phyloP scores from a whole-genome alignment of 2,888 invertebrate genomes.

The Dyspetes luteomarginatus region DNA sequence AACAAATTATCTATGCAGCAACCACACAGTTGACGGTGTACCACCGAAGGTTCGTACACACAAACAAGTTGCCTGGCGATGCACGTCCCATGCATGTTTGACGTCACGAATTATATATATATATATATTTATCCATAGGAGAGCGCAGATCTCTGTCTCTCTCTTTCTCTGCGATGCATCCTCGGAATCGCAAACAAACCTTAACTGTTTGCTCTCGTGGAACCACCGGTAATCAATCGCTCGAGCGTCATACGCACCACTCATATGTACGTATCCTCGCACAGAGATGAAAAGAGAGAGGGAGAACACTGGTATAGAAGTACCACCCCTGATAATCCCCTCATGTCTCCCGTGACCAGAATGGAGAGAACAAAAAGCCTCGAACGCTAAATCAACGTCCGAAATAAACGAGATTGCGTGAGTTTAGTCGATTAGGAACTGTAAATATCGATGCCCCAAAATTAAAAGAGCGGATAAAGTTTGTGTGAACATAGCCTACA shows the following conservation, averaged over 20 bases:
- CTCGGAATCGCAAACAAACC: conserved; percentile 55
- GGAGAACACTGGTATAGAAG: background rate
- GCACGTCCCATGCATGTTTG: background rate
- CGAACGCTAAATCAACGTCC: conserved; percentile 44
- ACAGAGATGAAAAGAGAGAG: too few species aligned
- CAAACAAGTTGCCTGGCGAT: background rate
- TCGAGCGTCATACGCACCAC: conserved; percentile 12
- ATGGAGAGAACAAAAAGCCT: conserved; percentile 39
- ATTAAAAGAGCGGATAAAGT: background rate
- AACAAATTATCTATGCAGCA: conserved; percentile 35
- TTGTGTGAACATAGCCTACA: too few species aligned
- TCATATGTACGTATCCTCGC: background rate
- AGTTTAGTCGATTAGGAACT: conserved; percentile 24
- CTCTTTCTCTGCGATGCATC: conserved; percentile 17
- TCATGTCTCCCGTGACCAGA: conserved; percentile 6
- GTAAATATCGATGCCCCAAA: conserved; percentile 3
- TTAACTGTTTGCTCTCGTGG: conserved; percentile 52
- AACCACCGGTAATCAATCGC: conserved; percentile 57
- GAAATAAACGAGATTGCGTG: conserved; percentile 27
- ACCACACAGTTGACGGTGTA: conserved; percentile 8
- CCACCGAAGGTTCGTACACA: background rate
- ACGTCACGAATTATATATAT: background rate
- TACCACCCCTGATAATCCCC: conserved; percentile 11
- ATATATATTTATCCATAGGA: background rate
- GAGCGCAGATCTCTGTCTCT: background rate